Conservation (phyloP, 2,888 invertebrate genomes). For the Andrena chrysosceles region DNA sequence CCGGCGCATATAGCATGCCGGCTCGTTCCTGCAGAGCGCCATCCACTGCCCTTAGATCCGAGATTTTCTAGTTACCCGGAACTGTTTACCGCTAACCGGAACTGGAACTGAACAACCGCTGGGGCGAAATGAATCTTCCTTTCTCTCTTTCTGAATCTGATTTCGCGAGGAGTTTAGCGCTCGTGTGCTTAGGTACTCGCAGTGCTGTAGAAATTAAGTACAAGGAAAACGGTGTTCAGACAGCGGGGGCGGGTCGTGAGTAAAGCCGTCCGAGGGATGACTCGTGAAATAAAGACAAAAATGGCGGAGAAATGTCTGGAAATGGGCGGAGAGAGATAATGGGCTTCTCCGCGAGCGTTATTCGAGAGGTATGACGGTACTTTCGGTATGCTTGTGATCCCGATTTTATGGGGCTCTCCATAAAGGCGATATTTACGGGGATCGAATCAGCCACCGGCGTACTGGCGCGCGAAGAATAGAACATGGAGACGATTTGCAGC, state of each 20-base stretch:
- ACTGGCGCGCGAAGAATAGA: conserved; percentile 50
- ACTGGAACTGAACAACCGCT: conserved; percentile 14
- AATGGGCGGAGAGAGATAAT: conserved; percentile 12
- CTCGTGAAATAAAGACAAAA: not conserved
- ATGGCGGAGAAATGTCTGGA: not conserved
- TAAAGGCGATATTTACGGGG: conserved; percentile 66
- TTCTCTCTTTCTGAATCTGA: not conserved
- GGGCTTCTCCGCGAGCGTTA: not conserved
- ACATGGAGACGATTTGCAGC: conserved; percentile 54
- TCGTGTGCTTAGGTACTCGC: not conserved
- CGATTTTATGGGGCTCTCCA: conserved; percentile 54
- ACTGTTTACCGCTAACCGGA: conserved; percentile 31
- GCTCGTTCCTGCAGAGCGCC: not conserved
- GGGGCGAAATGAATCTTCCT: not conserved
- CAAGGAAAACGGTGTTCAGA: not conserved
- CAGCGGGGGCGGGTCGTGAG: not conserved
- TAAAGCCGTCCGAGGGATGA: not conserved
- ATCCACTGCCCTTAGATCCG: conserved; percentile 14
- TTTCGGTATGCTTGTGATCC: conserved; percentile 49
- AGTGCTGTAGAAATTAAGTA: not conserved
- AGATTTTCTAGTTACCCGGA: conserved; percentile 27
- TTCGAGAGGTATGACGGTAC: conserved; percentile 27
- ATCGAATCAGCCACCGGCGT: conserved; percentile 47
- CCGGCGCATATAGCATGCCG: conserved; percentile 22
- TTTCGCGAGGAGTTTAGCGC: not conserved